Conservation (phyloP, 2,113 vertebrate genomes). For the Calidris pygmaea region DNA sequence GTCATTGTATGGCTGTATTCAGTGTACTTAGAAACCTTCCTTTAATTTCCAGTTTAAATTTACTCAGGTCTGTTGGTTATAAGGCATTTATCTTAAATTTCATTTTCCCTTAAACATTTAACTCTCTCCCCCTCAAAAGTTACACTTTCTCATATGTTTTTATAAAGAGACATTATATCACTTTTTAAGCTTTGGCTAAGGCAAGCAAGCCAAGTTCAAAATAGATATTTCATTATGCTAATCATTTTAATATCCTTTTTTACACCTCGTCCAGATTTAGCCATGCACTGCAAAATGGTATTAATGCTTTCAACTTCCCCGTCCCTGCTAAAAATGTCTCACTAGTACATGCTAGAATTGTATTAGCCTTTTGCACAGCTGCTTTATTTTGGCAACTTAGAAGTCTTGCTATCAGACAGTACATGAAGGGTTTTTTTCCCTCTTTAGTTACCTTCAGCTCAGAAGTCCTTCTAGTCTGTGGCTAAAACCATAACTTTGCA, state of each 20-base stretch:
- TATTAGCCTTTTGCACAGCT: not conserved
- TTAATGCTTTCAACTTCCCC: not conserved
- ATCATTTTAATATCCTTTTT: not conserved
- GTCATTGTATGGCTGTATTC: not conserved
- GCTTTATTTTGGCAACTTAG: not conserved
- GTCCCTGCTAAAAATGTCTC: not conserved
- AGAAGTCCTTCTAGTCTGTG: not conserved
- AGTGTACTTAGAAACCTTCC: not conserved
- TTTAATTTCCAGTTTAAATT: not conserved
- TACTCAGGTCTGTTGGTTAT: not conserved
- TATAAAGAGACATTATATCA: not conserved
- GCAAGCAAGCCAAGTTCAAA: not conserved
- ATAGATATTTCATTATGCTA: not conserved
- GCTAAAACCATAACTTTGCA: not conserved
- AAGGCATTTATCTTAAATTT: not conserved
- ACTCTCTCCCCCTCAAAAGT: not conserved
- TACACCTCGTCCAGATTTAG: not conserved
- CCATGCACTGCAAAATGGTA: not conserved
- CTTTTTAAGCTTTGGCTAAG: not conserved
- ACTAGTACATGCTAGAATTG: not conserved
- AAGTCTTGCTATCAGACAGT: not conserved
- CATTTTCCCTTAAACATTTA: not conserved
- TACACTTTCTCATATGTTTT: not conserved
- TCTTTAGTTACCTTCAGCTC: not conserved
- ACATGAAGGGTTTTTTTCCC: not conserved